These are phyloP conservation scores for Drosophila takahashii DNA, from an alignment of 1,140 invertebrate genomes.

Conservation along the genomic window DNA sequence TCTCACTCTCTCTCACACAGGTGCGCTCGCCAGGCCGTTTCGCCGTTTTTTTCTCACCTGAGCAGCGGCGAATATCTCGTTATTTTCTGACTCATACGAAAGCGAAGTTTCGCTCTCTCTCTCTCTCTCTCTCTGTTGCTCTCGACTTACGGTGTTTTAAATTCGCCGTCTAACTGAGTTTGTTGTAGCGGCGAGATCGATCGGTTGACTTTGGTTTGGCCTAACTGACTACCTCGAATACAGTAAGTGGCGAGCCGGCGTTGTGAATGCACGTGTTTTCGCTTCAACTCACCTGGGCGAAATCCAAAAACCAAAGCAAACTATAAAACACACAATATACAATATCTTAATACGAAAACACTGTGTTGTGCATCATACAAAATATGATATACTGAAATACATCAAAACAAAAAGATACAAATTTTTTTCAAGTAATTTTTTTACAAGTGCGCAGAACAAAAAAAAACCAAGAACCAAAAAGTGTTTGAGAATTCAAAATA, in stretches of 20 bases:
- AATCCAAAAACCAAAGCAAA: conserved; percentile 20
- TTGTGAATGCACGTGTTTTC: conserved; percentile 84
- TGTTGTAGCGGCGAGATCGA: conserved; percentile 59
- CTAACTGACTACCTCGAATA: conserved; percentile 84
- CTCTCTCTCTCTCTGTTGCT: conserved; percentile 3
- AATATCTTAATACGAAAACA: conserved; percentile 19
- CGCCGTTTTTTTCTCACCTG: conserved; percentile 7
- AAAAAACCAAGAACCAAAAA: conserved; percentile 3
- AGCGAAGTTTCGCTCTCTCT: conserved; percentile 57
- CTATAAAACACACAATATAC: conserved; percentile 9
- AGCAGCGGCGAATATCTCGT: conserved; percentile 10
- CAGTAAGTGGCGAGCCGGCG: conserved; percentile 84
- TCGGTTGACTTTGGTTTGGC: conserved; percentile 69
- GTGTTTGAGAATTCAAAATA: conserved; percentile 20
- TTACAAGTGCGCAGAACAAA: conserved; percentile 39
- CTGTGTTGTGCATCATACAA: conserved; percentile 14
- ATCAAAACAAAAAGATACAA: conserved; percentile 14
- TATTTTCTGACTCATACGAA: conserved; percentile 60
- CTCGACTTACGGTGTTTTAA: conserved; percentile 78
- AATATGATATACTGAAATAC: neutral
- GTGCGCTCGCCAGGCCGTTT: conserved; percentile 33
- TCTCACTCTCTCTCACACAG: conserved; percentile 75
- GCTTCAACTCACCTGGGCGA: conserved; percentile 55
- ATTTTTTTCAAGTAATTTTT: conserved; percentile 63
- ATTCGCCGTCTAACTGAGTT: conserved; percentile 75